Evolutionary conservation across 2,113 vertebrate genomes (phyloP), one percentile per base, ranked within the genome.

Genomic region (Vidua macroura): DNA sequence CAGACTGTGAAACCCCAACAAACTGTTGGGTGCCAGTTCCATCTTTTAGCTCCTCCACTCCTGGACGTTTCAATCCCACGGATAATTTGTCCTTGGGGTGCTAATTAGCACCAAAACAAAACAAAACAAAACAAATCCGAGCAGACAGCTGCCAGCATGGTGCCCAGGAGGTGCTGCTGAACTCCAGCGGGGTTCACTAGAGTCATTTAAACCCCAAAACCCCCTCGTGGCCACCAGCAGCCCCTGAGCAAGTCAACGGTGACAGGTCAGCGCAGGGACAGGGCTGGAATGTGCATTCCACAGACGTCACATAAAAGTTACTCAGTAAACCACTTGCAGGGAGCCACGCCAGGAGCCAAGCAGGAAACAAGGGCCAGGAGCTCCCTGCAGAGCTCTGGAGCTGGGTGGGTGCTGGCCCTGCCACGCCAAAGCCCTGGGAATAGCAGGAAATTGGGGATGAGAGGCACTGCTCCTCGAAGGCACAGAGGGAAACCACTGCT

Each of bases 361-460:
- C 33, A 44, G 79, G 55, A 37, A 22, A 11, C 31, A 33, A 10
- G 2, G 17, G 10, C 9, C 11, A 64, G 63, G 39, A 55, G 41
- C 30, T 18, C 30, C 52, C 49, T 24, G 53, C 27, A 39, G 37
- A 59, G 1, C 49, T 52, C 44, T 6, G 13, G 24, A 23, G 9
- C 66, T 37, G 7, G 11, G 22, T 0, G 5, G 22, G 66, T 2
- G 37, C 60, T 39, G 80, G 13, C 21, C n/a, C 21, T 2, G 22
- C 22, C 1, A 1, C 24, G 48, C 44, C 66, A 52, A 60, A 18
- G 19, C 21, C 3, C 20, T 1, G 24, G 63, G 43, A 30, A 21
- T 0, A 44, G 1, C 35, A 19, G 39, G 25, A 25, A 30, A 19
- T 0, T 35, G 35, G 8, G 49, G 44, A 37, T 18, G n/a, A 33